Conservation (phyloP, 2,888 invertebrate species). For the Scelioninae gen. 1 region DNA sequence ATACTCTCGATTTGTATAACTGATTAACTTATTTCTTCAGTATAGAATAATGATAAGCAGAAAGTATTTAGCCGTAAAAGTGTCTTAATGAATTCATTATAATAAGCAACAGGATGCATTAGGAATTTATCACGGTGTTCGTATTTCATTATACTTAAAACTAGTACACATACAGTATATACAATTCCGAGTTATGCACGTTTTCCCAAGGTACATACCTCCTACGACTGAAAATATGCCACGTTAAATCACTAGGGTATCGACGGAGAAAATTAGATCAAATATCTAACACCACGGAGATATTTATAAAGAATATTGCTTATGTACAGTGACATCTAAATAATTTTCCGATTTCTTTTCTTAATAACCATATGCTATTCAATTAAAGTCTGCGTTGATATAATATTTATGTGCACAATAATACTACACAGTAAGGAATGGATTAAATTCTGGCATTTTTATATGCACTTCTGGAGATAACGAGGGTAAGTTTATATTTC, state of each 20-base stretch:
- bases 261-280: constrained; percentile 45
- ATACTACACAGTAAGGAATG: not conserved
- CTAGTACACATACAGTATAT: constrained; percentile 19
- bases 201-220: constrained; percentile 46
- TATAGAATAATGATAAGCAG: too few relatives aligned
- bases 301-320: constrained; percentile 34
- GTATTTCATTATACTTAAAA: constrained; percentile 29
- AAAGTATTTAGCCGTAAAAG: too few relatives aligned
- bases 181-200: constrained; percentile 35
- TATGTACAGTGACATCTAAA: constrained; percentile 13
- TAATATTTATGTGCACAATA: not conserved
- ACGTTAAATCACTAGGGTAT: constrained; percentile 28
- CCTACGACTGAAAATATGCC: constrained; percentile 21
- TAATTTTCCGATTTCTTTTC: constrained; percentile 25
- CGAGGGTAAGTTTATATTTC: too few relatives aligned
- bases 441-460: too few relatives aligned
- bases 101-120: not conserved
- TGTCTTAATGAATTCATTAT: constrained; percentile 14
- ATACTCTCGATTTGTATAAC: too few relatives aligned
- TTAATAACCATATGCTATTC: not conserved
- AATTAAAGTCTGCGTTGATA: not conserved
- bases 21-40: too few relatives aligned
- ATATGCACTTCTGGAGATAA: too few relatives aligned
- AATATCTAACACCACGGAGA: constrained; percentile 26
- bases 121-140: constrained; percentile 1